Conservation (phyloP, 2,888 invertebrate species). For the Neoaliturus tenellus region DNA sequence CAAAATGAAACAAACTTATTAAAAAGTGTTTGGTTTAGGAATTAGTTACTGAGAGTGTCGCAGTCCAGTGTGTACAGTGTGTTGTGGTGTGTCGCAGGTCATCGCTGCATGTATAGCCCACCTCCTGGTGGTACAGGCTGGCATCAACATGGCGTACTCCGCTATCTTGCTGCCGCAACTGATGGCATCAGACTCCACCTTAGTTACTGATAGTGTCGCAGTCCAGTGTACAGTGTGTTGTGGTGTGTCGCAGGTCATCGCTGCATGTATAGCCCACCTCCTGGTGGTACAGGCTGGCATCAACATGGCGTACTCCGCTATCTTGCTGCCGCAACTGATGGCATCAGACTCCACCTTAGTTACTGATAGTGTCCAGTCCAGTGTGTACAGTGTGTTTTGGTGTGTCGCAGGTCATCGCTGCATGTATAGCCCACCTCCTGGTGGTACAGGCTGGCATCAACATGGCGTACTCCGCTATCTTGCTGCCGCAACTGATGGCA, state of each 20-base stretch:
- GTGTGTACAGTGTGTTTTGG: too few relatives aligned
- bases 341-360: conserved; percentile 71
- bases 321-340: conserved; percentile 75
- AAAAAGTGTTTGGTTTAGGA: too few relatives aligned
- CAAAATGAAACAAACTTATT: too few relatives aligned
- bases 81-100: conserved; percentile 53
- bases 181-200: conserved; percentile 70
- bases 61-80: too few relatives aligned
- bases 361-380: too few relatives aligned
- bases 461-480: conserved; percentile 77
- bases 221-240: too few relatives aligned
- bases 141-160: conserved; percentile 77
- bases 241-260: conserved; percentile 52
- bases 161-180: conserved; percentile 76
- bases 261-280: conserved; percentile 70
- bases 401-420: conserved; percentile 50
- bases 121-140: conserved; percentile 75
- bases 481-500: conserved; percentile 74
- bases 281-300: conserved; percentile 76
- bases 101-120: conserved; percentile 69
- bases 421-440: conserved; percentile 71
- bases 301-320: conserved; percentile 77
- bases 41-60: too few relatives aligned
- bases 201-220: too few relatives aligned
- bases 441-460: conserved; percentile 77